Base-by-base conservation (phyloP, 2,888 invertebrate genomes). In the Mythimna lalbum region DNA sequence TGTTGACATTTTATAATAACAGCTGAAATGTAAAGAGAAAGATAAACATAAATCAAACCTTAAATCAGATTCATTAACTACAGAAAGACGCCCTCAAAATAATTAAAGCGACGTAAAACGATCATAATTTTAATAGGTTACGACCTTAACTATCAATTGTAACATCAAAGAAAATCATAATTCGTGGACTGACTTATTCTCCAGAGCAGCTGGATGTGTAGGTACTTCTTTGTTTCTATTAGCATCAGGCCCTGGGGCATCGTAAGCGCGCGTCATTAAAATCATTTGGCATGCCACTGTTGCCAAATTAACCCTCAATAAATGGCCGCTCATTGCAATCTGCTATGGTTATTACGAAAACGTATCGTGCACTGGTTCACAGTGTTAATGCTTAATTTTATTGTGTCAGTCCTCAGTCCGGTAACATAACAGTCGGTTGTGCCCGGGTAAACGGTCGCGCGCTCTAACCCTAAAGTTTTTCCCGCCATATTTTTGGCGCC, bases 341-440 rank as follows among this genome's bases (percentile, higher is more conserved):
- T 56, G 76, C 82, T 87, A 83, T 90, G 90, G 90, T 88, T 91
- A 92, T 92, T 91, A 92, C 91, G 90, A 92, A 91, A 93, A 78
- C 76, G 89, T 86, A 84, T 82, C 88, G 86, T 86, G 84, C 86
- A 83, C 73, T 78, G 86, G 86, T 84, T 86, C 88, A 86, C 82
- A 84, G 86, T 88, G 88, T 90, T 87, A 89, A 92, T 92, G 91
- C 87, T 90, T 80, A 80, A 82, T 92, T 93, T 94, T 92, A 93
- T 94, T 93, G 93, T 94, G 93, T 93, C 93, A 92, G 90, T 84
- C 82, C 83, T 83, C 89, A 87, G 88, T 89, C 83, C 88, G 86
- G 85, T 17, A 43, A 43, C 87, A 90, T 87, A 89, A 91, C 89
- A 86, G 88, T 81, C 83, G 87, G 92, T 84, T 89, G 90, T 88